phyloP scores from a whole-genome alignment of 2,888 invertebrate species.

The Trichopoda pennipes region DNA sequence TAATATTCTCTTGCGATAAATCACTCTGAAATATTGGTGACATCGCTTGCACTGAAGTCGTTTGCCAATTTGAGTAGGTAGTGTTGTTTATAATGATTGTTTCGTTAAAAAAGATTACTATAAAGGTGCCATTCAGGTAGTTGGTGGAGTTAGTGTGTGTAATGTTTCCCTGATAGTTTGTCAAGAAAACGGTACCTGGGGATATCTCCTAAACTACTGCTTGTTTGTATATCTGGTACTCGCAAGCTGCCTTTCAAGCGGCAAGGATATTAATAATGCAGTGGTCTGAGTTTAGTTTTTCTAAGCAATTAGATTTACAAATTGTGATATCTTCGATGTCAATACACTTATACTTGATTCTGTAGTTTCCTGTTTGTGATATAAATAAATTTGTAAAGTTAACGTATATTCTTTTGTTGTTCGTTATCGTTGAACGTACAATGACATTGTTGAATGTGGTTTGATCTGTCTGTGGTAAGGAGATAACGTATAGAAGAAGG shows the following conservation, averaged over 20 bases:
- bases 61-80: conserved; percentile 36
- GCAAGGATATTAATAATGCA: conserved; percentile 23
- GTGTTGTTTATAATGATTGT: conserved; percentile 7
- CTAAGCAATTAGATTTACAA: conserved; percentile 9
- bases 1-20: conserved; percentile 16
- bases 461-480: conserved; percentile 59
- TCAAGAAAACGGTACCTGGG: neutral
- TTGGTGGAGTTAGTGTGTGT: neutral
- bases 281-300: conserved; percentile 20
- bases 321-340: conserved; percentile 38
- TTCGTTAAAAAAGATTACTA: conserved; percentile 42
- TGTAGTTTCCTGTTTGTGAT: conserved; percentile 53
- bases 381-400: conserved; percentile 50
- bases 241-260: conserved; percentile 3
- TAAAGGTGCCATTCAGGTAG: conserved; percentile 29
- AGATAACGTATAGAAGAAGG: conserved; percentile 62
- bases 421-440: conserved; percentile 53
- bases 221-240: conserved; percentile 20
- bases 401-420: conserved; percentile 55
- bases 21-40: conserved; percentile 30
- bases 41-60: conserved; percentile 20
- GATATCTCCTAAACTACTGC: conserved; percentile 12
- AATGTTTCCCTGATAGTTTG: conserved; percentile 17
- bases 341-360: conserved; percentile 39
- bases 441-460: conserved; percentile 61